Base-by-base conservation (phyloP, 2,888 invertebrate genomes). In the Rotaria sp. region DNA sequence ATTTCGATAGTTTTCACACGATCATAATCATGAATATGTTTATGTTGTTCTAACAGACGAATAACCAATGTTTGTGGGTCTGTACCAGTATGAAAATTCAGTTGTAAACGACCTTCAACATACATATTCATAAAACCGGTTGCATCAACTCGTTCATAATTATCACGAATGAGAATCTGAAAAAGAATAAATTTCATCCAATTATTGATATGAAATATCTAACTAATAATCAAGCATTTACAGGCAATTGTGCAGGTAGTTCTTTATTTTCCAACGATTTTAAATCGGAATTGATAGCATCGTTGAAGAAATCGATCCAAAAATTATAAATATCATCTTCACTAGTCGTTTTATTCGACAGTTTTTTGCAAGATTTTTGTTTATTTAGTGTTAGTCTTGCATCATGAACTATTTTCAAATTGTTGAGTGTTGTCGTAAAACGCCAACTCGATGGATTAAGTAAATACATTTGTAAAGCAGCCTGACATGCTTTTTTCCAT, bases 381-480 rank as follows among this genome's bases (percentile, higher is more conserved):
- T 41, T 26, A 48, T 13, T 26, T 21, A 8, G 21, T 84, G 30
- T n/a, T 10, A 0, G n/a, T 50, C 24, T 48, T 18, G 45, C 48
- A 26, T 50, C 26, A n/a, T 50, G 50, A 45, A 48, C 24, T 2
- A 84, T 41, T 45, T 45, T 84, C 10, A 84, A 13, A 50, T 50
- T 84, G 30, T 45, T 45, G 18, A 84, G 5, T 7, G 84, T 84
- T 7, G 48, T n/a, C 48, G 48, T 45, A 8, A 84, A 21, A 84
- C 30, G 24, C 84, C 84, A 84, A 4, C 48, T 38, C 1, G 84
- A 48, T 2, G 84, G 84, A 50, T 84, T 50, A 7, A 84, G n/a
- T 30, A 48, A n/a, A 84, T 84, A 84, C 50, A 84, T 84, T 26
- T 84, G 55, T 35, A 84, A 84, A 26, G 84, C 84, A n/a, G 80